Evolutionary conservation across 2,888 invertebrate species (phyloP).

Genomic region (Schrankia costaestrigalis): DNA sequence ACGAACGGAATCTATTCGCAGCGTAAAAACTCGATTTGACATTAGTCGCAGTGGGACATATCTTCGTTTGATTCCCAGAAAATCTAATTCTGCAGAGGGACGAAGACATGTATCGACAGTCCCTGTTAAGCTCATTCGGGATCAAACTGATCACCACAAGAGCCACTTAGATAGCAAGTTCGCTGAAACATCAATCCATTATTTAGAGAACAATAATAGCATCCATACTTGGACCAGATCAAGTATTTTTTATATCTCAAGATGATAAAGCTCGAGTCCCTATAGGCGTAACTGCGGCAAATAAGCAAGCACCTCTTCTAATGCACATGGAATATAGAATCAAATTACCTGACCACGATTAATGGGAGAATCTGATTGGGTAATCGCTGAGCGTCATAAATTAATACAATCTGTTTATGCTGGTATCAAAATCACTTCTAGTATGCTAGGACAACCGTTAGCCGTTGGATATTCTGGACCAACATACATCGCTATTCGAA

Average conservation of each 20-base stretch:
- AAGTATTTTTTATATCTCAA: slow-evolving; percentile 1
- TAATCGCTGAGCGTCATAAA: slow-evolving; percentile 24
- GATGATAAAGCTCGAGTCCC: slow-evolving; percentile 4
- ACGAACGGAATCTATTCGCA: too few relatives aligned
- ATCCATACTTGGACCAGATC: slow-evolving; percentile 2
- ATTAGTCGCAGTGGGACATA: background rate
- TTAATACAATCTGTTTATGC: slow-evolving; percentile 35
- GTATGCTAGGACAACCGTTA: slow-evolving; percentile 21
- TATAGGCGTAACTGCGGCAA: background rate
- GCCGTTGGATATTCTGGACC: slow-evolving; percentile 40
- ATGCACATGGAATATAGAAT: background rate
- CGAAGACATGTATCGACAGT: too few relatives aligned
- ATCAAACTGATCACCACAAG: too few relatives aligned
- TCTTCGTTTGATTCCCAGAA: background rate
- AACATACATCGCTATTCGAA: background rate
- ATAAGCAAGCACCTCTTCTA: background rate
- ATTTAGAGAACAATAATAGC: background rate
- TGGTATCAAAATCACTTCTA: slow-evolving; percentile 28
- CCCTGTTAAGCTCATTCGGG: too few relatives aligned
- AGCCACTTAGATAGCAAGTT: too few relatives aligned
- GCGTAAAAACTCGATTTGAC: too few relatives aligned
- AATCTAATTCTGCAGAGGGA: background rate
- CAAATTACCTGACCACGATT: slow-evolving; percentile 12
- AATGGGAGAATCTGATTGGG: too few relatives aligned
- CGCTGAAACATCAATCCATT: background rate